Conservation (phyloP, 2,888 invertebrate species). For the Yponomeuta evonymella region DNA sequence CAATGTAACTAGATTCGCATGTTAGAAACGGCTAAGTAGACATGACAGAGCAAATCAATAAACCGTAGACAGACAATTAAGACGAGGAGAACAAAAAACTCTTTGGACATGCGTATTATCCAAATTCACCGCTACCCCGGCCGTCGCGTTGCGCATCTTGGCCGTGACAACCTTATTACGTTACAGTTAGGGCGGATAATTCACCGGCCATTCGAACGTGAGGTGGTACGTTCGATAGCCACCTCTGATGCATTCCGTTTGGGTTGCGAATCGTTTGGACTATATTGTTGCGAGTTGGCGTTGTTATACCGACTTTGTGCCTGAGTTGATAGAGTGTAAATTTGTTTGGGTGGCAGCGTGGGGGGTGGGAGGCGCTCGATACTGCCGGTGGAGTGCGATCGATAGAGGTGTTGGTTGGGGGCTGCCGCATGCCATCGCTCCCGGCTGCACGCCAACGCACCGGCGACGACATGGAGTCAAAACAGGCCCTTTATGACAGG, state of each 20-base stretch:
- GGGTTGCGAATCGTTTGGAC: constrained; percentile 40
- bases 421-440: constrained; percentile 14
- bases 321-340: constrained; percentile 50
- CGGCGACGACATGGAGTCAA: constrained; percentile 5
- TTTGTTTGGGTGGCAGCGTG: constrained; percentile 41
- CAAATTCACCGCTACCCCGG: constrained; percentile 43
- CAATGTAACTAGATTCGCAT: not conserved
- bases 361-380: constrained; percentile 61
- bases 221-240: constrained; percentile 7
- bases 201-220: constrained; percentile 30
- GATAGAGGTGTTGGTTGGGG: constrained; percentile 51
- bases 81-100: constrained; percentile 19
- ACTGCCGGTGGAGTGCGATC: constrained; percentile 57
- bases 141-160: constrained; percentile 42
- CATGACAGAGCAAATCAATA: constrained; percentile 36
- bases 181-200: constrained; percentile 59
- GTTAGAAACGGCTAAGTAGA: constrained; percentile 38
- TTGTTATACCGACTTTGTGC: constrained; percentile 37
- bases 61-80: constrained; percentile 20
- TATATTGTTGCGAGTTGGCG: constrained; percentile 25
- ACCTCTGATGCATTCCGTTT: not conserved
- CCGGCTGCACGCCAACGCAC: constrained; percentile 16
- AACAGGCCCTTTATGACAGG: not conserved
- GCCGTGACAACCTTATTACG: constrained; percentile 48
- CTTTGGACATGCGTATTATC: constrained; percentile 63